Base-by-base conservation (phyloP, 2,797 vertebrate genomes). In the Acanthurus leucopareius region DNA sequence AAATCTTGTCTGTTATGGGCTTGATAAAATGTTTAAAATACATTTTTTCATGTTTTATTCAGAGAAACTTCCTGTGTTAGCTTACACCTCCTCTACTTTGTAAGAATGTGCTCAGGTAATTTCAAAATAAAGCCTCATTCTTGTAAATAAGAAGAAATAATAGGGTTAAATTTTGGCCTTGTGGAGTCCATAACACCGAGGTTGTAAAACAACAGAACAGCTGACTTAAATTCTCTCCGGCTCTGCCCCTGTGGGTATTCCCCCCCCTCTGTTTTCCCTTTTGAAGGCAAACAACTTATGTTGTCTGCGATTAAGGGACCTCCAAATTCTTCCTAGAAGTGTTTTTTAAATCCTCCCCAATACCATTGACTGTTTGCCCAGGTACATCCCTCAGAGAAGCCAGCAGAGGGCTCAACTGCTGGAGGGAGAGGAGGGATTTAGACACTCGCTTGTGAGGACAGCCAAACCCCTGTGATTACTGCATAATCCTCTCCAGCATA, bases 381-480 rank as follows among this genome's bases (percentile, higher is more conserved):
- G 83, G 82, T 89, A 85, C 68, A 59, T 87, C 77, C 69, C 79
- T 74, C 66, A 61, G 73, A 77, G 59, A 54, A 88, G 88, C 88
- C 89, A 89, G 90, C 83, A 92, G 90, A 90, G 91, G 91, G 89
- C 90, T 91, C 82, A 87, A 49, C 80, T 77, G 75, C 74, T 80
- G 82, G 85, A 69, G 61, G 75, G 57, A 81, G 82, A 71, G 82
- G 49, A 49, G 58, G 88, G 91, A 92, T 93, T 92, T 92, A 89
- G 86, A 78, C 75, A 51, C 75, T 89, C 89, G 72, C 86, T 83
- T 74, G 77, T 75, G 88, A 93, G 89, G 89, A 89, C 87, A 88
- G 89, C 85, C 91, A 92, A 92, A 88, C 92, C 90, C 81, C 86
- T 88, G 89, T 90, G 91, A 94, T 94, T 93, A 93, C 89, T 75